Base-by-base conservation (phyloP, 2,888 invertebrate species). In the Drepanosiphum platanoidis region DNA sequence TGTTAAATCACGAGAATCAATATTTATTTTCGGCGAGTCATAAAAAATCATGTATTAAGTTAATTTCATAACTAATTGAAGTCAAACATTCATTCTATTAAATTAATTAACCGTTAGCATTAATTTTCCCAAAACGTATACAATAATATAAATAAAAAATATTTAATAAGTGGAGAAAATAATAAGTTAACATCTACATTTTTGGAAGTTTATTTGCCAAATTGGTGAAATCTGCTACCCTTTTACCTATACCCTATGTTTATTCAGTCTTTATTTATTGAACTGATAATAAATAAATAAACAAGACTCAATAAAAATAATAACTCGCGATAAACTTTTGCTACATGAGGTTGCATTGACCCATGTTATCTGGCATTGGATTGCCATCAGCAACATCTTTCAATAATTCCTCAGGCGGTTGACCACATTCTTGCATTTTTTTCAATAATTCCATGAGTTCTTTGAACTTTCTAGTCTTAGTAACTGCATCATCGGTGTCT, bases 371-470 rank as follows among this genome's bases (percentile, higher is more conserved):
- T 15, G 75, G 75, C 32, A 75, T 52, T 39, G 46, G 42, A 66
- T 42, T 46, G 1, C 83, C 52, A 36, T 66, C 75, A 36, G 75
- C 66, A 39, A 81, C 27, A 39, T 84, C 83, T 68, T 22, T 75
- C 30, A 84, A 52, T 68, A 84, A 52, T 68, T 86, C 87, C 7
- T 86, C 75, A 34, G 87, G 87, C 3, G 87, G 87, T 52, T 86
- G 81, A n/a, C 87, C 87, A 36, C 86, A 74, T 79, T 86, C 86
- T 72, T 86, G 86, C 87, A 87, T 86, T 52, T 87, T 86, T 79
- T 87, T 86, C 9, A 87, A 77, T 46, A 87, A 79, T n/a, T 81
- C 86, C 81, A 86, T 68, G 1, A 87, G 75, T 66, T 87, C 86
- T 64, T 86, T 81, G 18, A 87, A 87, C 13, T 79, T 75, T 42